Base-by-base conservation (phyloP, 2,113 vertebrate species). In the Asarcornis scutulata region DNA sequence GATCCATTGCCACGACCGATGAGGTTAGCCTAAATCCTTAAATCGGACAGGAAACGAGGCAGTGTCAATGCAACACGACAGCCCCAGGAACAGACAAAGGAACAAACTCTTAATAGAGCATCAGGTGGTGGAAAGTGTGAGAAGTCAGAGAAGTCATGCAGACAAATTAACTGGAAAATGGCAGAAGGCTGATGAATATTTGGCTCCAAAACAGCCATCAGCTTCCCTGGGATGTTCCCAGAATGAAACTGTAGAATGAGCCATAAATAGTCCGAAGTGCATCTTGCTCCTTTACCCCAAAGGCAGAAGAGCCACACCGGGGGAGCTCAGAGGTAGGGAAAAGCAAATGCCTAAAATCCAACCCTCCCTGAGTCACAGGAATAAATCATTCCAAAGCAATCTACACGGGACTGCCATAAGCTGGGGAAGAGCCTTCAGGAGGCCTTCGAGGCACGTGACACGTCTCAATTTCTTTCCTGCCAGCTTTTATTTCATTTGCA, bases 141-240 rank as follows among this genome's bases (percentile, higher is more conserved):
- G 42, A 88, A 84, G 68, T 64, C 0, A 0, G 69, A 96, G 78
- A 64, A 95, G 58, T 66, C 81, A 94, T 79, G 74, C 87, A 93
- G 87, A 73, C 50, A 88, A 95, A 86, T 86, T 80, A 89, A 80
- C 72, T 75, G 91, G 85, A 90, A 96, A 95, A 95, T 81, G 82
- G 91, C 79, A 96, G 79, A 89, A 86, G 40, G 46, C 16, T 96
- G 89, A 95, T 93, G 79, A 94, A 68, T 93, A 91, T 82, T 93
- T 93, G 69, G 83, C 60, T 0, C 62, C 14, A 8, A 86, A 93
- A 94, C 27, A 92, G 44, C 73, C 62, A 93, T 73, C 69, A 79
- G 83, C 66, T 32, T 94, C 77, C 76, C 88, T 13, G 1, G 7
- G 21, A 94, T 68, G 69, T 90, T 96, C 90, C 80, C 86, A 94